Evolutionary conservation across 2,797 vertebrate species (phyloP).

Genomic region (Anas georgica): DNA sequence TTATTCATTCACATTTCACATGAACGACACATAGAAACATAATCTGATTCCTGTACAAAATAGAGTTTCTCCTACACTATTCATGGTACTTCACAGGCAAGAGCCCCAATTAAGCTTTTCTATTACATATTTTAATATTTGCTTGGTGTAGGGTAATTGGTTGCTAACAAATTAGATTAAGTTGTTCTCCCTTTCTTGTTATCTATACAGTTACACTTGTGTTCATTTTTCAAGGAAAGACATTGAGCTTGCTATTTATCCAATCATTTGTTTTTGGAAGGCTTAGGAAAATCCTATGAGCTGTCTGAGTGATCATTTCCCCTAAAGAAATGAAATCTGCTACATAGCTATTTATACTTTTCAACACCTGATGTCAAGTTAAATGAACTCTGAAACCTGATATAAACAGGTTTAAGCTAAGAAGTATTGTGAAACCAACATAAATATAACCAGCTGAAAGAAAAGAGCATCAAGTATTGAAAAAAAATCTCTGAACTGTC

Average conservation of each 20-base stretch:
- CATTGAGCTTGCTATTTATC: neutral
- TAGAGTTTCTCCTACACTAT: neutral
- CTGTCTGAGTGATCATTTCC: neutral
- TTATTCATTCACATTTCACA: neutral
- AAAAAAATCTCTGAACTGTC: neutral
- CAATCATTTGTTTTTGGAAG: neutral
- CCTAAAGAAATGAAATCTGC: neutral
- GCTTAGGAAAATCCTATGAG: neutral
- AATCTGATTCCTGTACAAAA: neutral
- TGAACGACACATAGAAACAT: neutral
- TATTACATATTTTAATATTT: neutral
- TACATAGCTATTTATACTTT: neutral
- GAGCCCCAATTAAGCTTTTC: neutral
- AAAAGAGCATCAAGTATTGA: neutral
- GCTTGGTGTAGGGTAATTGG: neutral
- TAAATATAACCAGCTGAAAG: neutral
- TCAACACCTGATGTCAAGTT: neutral
- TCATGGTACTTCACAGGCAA: neutral
- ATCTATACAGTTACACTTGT: neutral
- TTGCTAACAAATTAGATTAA: neutral
- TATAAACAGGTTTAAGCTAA: neutral
- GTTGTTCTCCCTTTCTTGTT: neutral
- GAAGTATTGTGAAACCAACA: neutral
- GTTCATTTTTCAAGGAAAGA: neutral
- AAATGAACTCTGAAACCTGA: neutral